A percentile compares a stretch with the other conserved stretches of the same genome.
These are phyloP conservation scores for Poeciliopsis retropinna DNA, from an alignment of 2,113 vertebrate species.

Conservation along the genomic window DNA sequence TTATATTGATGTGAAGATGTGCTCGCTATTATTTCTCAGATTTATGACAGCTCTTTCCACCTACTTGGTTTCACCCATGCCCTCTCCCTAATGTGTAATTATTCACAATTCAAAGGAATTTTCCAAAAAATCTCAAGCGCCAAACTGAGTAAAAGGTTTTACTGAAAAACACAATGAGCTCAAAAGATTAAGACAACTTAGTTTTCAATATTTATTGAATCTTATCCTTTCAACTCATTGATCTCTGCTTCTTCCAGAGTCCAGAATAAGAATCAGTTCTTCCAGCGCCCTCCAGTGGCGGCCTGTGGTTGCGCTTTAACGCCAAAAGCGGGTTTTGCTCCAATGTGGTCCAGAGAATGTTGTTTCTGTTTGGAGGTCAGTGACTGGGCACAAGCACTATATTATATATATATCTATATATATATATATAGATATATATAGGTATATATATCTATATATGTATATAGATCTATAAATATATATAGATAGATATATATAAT, in stretches of 20 bases:
- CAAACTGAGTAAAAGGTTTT: not conserved
- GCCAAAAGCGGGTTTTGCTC: constrained; percentile 38
- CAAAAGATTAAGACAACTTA: constrained; percentile 22
- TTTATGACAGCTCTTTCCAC: not conserved
- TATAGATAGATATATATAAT: too few relatives aligned
- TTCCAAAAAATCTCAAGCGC: not conserved
- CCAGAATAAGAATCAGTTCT: constrained; percentile 38
- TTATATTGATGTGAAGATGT: constrained; percentile 2
- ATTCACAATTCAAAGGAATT: not conserved
- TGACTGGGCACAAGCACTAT: constrained; percentile 62
- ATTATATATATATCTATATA: constrained; percentile 58
- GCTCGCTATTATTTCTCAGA: not conserved
- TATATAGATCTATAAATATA: not conserved
- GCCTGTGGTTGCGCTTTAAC: not conserved
- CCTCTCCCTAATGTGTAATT: not conserved
- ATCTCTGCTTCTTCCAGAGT: constrained; percentile 25
- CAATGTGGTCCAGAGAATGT: constrained; percentile 43
- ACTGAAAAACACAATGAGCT: not conserved
- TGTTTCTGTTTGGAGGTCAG: constrained; percentile 34
- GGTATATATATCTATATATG: not conserved
- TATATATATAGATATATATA: not conserved
- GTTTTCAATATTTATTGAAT: constrained; percentile 65
- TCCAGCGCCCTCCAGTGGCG: constrained; percentile 52
- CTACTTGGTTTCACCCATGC: not conserved
- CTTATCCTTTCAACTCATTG: constrained; percentile 42